These are phyloP conservation scores for Cygnus buccinator DNA, from an alignment of 2,113 vertebrate genomes.

Conservation along the genomic window DNA sequence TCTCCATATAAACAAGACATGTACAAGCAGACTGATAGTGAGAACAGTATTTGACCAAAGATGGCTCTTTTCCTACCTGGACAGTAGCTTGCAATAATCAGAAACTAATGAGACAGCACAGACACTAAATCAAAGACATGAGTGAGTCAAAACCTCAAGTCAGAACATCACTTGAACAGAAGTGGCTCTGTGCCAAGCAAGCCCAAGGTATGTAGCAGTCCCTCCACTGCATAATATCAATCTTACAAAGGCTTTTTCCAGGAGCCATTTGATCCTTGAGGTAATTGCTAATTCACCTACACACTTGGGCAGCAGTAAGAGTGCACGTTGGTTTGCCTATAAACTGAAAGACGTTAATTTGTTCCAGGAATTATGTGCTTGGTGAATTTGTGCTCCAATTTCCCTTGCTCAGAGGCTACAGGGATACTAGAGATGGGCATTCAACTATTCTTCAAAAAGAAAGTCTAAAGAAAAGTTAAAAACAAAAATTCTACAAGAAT, in stretches of 20 bases:
- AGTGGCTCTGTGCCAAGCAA: background rate
- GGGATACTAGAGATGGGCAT: background rate
- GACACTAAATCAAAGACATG: background rate
- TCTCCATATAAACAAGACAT: background rate
- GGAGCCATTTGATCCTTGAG: background rate
- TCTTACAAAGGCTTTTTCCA: background rate
- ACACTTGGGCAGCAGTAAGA: background rate
- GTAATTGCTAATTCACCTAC: background rate
- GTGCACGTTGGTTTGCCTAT: background rate
- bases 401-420: background rate
- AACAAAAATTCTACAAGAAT: background rate
- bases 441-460: background rate
- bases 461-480: background rate
- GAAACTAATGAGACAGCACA: background rate
- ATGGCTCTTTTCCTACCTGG: background rate
- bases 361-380: accelerated
- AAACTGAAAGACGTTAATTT: background rate
- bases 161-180: background rate
- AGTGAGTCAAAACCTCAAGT: accelerated
- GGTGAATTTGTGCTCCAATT: background rate
- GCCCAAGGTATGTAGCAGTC: background rate
- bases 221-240: background rate
- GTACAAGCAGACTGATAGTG: background rate
- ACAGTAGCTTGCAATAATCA: background rate
- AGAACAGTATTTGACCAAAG: background rate